Base-by-base conservation (phyloP, 2,113 vertebrate genomes). In the Athene cunicularia region DNA sequence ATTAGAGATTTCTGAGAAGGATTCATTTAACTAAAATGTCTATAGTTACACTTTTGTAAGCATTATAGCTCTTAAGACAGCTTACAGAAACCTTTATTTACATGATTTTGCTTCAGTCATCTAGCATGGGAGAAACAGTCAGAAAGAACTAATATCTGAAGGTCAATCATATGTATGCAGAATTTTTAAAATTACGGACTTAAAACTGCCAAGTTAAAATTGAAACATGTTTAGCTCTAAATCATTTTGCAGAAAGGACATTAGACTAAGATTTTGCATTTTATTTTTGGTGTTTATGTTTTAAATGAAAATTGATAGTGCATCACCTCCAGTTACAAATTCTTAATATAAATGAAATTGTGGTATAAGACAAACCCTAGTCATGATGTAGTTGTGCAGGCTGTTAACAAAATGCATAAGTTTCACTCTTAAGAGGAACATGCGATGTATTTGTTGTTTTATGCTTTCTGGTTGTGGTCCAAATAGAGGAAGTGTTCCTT, bases 351-450 rank as follows among this genome's bases (percentile, higher is more conserved):
- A 74, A 60, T 18, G 9, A 89, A 85, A 72, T 7, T 30, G 32
- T 68, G 37, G 70, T 28, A 26, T 2, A 68, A 82, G 45, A 98
- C 99, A 84, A 93, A 99, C 99, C 98, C 99, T 98, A 43, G 99
- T 99, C 98, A 99, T 99, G 97, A 99, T 99, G 97, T 99, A 99
- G 98, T 99, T 99, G 98, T 99, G 99, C 23, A 99, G 98, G 79
- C 99, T 99, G 99, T 99, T 99, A 89, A 99, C 99, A 95, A 99
- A 99, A 95, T 99, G 99, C 99, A 99, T 99, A 62, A 99, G 99
- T 97, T 99, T 99, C 94, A 99, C 99, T 58, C 99, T 95, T 59
- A 99, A 95, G 70, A 99, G 98, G 93, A 99, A 99, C 99, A 99
- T 99, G 27, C 99, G 98, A 96, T 99, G 99, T 89, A 99, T 99